Evolutionary conservation across 1,140 invertebrate species (phyloP), one percentile per base, ranked within the genome.

Genomic region (Drosophila pseudoobscura): DNA sequence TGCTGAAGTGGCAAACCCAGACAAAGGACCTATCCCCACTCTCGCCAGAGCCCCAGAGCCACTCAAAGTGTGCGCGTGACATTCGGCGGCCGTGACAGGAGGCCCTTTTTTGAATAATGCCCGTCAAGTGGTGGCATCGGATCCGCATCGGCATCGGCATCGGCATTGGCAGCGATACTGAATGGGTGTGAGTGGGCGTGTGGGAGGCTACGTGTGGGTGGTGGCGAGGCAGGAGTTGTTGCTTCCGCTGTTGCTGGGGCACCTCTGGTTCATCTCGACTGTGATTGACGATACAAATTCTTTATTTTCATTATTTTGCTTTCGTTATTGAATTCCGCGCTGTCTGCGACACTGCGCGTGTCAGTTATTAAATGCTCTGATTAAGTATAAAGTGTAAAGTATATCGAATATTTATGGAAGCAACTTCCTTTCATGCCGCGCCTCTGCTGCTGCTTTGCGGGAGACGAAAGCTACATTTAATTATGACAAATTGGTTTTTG

Each of bases 291-390:
- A 68, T 65, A 55, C 73, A 72, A 75, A 66, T 82, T 88, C 82
- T 69, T 75, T 47, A 75, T 75, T 65, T 39, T 49, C 75, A 50
- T 69, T 69, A 69, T 57, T 69, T 39, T 39, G 22, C 63, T 39
- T 39, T 39, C 35, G 35, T 39, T 75, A 85, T 88, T 72, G 78
- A 82, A 68, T 87, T 62, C 74, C 53, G 44, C 31, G 7, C 49
- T 41, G 46, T 44, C 69, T 70, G 45, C 56, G 47, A 54, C 62
- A 55, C 61, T 78, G 83, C 82, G 65, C 69, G 78, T 85, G 82
- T 65, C 75, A 82, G 78, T 88, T 87, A 87, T 87, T 82, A 87
- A 87, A 88, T 78, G 70, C 65, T 72, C 83, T 87, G 82, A 87
- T 82, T 87, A 87, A 87, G 83, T 87, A 76, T 49, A 82, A 87